Base-by-base conservation (phyloP, 2,888 invertebrate genomes). In the Amblyjoppa proteus region DNA sequence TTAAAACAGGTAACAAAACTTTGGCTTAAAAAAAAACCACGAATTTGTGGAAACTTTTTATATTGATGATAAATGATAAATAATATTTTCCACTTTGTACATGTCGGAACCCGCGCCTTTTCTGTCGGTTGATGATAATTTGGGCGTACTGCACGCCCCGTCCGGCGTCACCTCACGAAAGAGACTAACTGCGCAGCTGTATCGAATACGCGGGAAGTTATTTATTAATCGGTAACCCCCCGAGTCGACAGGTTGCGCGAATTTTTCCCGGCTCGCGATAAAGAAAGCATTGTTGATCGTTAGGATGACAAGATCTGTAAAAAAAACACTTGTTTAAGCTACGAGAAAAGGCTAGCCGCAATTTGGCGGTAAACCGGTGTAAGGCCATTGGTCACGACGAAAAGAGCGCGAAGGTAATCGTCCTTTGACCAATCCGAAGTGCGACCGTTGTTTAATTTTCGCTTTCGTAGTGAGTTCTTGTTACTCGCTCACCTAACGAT, bases 281-380 rank as follows among this genome's bases (percentile, higher is more conserved):
- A 31, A 41, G 41, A 56, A 53, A 66, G 16, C 7, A 9, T 78
- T 51, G 49, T 20, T 25, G 34, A 41, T 25, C 38, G 16, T 38
- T 11, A 25, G 20, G 1, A 68, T 68, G 0, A 51, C 5, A 51
- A 13, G 28, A 45, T 68, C 34, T 9, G 34, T 5, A 0, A 34
- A 76, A 66, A 66, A 82, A 79, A 20, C 11, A 49, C 11, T 58
- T 28, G 7, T 51, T 45, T n/a, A n/a, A 11, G 20, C 25, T n/a
- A 6, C 56, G 11, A 16, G 7, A 64, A 69, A 31, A 5, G 69
- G 25, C 6, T 41, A 38, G 5, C 11, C 16, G 11, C 34, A 66
- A 83, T 83, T 75, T 87, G 70, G 87, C 87, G 87, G 85, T n/a
- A 87, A 83, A 80, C 56, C 16, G 53, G 3, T 49, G 28, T 0